Evolutionary conservation across 2,888 invertebrate species (phyloP), one percentile per base, ranked within the genome.

Genomic region (Phaedon cochleariae): DNA sequence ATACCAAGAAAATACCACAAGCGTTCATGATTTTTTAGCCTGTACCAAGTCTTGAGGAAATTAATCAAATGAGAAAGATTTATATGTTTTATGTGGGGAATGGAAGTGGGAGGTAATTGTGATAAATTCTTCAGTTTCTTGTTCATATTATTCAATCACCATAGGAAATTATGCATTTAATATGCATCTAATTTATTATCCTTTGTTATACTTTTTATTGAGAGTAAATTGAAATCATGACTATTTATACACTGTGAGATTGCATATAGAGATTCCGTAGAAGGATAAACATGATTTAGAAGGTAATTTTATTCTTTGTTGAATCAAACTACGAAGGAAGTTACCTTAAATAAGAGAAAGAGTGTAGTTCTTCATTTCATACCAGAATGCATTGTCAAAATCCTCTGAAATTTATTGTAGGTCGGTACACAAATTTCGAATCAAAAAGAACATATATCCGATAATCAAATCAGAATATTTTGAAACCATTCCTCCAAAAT

Each of bases 101-200:
- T 57, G 22, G 49, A 37, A 59, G 55, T 59, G 65, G 65, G 66
- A 63, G 65, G 60, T 37, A 41, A 62, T 51, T 59, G 54, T 45
- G 53, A 62, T 45, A 54, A 12, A 58, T 64, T 66, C 60, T 60
- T 48, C 37, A 45, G 18, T 53, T 53, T 64, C 59, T 61, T 55
- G 41, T 41, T 41, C 6, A 62, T 48, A 46, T 52, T 67, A 67
- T 65, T 62, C 65, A 70, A 69, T 70, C 65, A 65, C 49, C 26
- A 20, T n/a, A 55, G 34, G 41, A 60, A 67, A 64, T 64, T 64
- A 46, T 48, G 46, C 31, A 41, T 45, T 48, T 57, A 59, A 67
- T 60, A 29, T 61, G 65, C 61, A 62, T 63, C 55, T 55, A 65
- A 60, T 59, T 15, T 15, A 55, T 49, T 62, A 41, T 18, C 54